Conservation (phyloP, 1,140 invertebrate genomes). For the Coenobita brevimanus region DNA sequence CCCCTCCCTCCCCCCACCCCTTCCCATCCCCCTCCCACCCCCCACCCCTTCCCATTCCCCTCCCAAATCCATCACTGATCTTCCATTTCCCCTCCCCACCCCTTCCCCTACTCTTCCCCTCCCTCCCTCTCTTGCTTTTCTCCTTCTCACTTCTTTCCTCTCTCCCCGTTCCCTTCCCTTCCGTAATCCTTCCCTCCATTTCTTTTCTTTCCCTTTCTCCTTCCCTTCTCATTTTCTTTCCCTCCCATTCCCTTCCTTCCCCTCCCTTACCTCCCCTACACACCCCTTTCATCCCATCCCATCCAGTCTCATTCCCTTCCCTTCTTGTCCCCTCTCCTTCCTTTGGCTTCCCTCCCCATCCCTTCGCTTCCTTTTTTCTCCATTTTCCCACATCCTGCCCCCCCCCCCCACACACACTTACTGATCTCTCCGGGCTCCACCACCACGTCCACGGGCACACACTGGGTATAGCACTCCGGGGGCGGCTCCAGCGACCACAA, state of each 20-base stretch:
- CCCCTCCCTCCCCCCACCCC: too few species aligned
- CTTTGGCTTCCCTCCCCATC: not conserved
- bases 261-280: not conserved
- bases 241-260: not conserved
- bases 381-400: not conserved
- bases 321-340: not conserved
- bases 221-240: too few species aligned
- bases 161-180: not conserved
- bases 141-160: not conserved
- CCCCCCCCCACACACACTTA: slow-evolving; percentile 76
- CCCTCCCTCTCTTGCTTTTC: too few species aligned
- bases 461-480: slow-evolving; percentile 72
- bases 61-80: too few species aligned
- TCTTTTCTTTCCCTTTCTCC: too few species aligned
- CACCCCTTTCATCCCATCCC: too few species aligned
- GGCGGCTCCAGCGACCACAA: slow-evolving; percentile 33
- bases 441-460: slow-evolving; percentile 82
- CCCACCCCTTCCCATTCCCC: too few species aligned
- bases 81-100: too few species aligned
- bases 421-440: slow-evolving; percentile 92
- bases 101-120: too few species aligned
- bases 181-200: not conserved
- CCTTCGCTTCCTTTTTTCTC: not conserved
- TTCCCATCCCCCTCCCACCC: too few species aligned
- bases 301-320: too few species aligned